These are phyloP conservation scores for Melolontha melolontha DNA, from an alignment of 2,888 invertebrate genomes.

Conservation along the genomic window DNA sequence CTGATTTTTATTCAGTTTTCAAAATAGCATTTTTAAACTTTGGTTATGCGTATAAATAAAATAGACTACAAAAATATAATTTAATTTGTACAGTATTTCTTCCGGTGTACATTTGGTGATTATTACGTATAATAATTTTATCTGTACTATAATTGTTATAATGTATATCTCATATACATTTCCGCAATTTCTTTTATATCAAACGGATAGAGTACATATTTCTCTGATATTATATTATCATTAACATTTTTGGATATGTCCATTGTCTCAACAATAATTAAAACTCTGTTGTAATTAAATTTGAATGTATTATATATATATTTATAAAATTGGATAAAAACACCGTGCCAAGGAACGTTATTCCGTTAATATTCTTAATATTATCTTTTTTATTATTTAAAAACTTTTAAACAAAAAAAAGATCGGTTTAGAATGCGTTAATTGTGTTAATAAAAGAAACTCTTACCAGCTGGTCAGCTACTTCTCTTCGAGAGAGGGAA, in stretches of 20 bases:
- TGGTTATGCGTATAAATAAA: not conserved
- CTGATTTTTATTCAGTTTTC: too few species aligned
- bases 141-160: not conserved
- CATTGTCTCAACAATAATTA: not conserved
- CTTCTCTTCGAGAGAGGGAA: constrained; percentile 39
- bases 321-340: not conserved
- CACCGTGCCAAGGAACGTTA: not conserved
- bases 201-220: not conserved
- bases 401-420: not conserved
- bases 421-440: not conserved
- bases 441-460: constrained; percentile 11
- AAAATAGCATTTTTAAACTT: too few species aligned
- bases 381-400: not conserved
- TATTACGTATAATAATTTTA: not conserved
- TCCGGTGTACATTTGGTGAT: not conserved
- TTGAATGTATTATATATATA: too few species aligned
- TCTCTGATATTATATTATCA: not conserved
- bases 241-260: too few species aligned
- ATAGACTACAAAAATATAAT: too few species aligned
- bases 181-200: constrained; percentile 21
- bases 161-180: constrained; percentile 1
- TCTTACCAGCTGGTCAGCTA: constrained; percentile 40
- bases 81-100: too few species aligned
- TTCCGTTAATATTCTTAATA: too few species aligned
- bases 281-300: not conserved